Base-by-base conservation (phyloP, 2,113 vertebrate genomes). In the Zosterops japonicus region DNA sequence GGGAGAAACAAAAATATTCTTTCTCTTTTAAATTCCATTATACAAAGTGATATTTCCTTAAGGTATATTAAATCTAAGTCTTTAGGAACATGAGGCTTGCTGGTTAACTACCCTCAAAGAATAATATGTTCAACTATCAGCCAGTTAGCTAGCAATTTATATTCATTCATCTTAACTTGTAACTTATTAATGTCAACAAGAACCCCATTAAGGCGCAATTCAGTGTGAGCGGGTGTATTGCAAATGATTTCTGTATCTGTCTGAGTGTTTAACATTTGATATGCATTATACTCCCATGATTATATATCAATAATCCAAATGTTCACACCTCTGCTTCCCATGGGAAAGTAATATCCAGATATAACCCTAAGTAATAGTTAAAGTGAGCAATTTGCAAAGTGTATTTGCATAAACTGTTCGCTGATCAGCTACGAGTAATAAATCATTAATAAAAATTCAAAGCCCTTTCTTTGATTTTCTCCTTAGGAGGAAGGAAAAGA, bases 381-480 rank as follows among this genome's bases (percentile, higher is more conserved):
- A 91, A 94, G 28, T 14, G 71, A 95, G 75, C 70, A 95, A 93
- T 91, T 83, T 93, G 82, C 78, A 77, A 95, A 78, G 46, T 67
- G 24, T 79, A 84, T 94, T 90, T 94, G 89, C 91, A 95, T 94
- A 91, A 91, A 87, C 74, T 91, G 77, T 95, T 96, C 87, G 55
- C 82, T 95, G 78, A 91, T 89, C 84, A 88, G 79, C 81, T 91
- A 76, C 23, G 50, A 94, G 52, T 71, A 90, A 94, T 93, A 79
- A 96, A 90, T 93, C 75, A 83, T 91, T 95, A 88, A 94, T 83
- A 91, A 90, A 91, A 95, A 94, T 69, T 94, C 87, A 88, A 91
- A 96, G 60, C 20, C 56, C 21, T 68, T 92, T 84, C 64, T 92
- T 74, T 83, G 50, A 90, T 92, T 95, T 95, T 92, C 57, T 95